phyloP scores from a whole-genome alignment of 2,888 invertebrate species.

The Antheraea assamensis region DNA sequence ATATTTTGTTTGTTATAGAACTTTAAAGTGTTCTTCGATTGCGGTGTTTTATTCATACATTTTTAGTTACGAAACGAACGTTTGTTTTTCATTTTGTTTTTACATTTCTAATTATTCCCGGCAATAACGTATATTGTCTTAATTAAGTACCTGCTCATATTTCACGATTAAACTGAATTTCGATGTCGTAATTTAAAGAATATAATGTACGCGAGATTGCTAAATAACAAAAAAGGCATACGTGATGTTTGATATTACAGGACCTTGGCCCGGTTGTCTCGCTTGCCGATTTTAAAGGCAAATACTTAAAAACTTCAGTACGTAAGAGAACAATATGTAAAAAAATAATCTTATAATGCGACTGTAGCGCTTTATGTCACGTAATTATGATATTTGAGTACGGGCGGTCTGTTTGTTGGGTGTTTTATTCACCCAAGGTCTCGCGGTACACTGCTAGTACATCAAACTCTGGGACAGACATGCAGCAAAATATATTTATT shows the following conservation, averaged over 20 bases:
- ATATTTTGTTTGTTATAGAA: no score
- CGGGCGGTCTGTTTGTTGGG: not conserved
- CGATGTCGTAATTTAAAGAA: constrained; percentile 1
- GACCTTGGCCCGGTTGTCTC: constrained; percentile 22
- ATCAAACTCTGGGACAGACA: no score
- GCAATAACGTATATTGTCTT: not conserved
- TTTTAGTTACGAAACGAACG: not conserved
- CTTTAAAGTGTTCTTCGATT: no score
- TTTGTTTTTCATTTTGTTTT: not conserved
- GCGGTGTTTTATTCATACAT: not conserved
- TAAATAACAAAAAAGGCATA: constrained; percentile 15
- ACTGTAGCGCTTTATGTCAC: not conserved
- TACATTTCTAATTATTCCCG: not conserved
- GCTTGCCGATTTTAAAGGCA: constrained; percentile 20
- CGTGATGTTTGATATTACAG: constrained; percentile 18
- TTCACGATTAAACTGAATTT: not conserved
- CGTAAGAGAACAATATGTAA: not conserved
- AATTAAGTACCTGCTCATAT: not conserved
- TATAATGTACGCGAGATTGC: not conserved
- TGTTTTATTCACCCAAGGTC: no score
- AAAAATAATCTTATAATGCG: not conserved
- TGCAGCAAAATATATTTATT: no score
- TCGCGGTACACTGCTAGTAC: no score
- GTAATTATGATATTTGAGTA: not conserved
- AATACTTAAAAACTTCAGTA: constrained; percentile 15